Base-by-base conservation (phyloP, 2,797 vertebrate genomes). In the Syncerus caffer region DNA sequence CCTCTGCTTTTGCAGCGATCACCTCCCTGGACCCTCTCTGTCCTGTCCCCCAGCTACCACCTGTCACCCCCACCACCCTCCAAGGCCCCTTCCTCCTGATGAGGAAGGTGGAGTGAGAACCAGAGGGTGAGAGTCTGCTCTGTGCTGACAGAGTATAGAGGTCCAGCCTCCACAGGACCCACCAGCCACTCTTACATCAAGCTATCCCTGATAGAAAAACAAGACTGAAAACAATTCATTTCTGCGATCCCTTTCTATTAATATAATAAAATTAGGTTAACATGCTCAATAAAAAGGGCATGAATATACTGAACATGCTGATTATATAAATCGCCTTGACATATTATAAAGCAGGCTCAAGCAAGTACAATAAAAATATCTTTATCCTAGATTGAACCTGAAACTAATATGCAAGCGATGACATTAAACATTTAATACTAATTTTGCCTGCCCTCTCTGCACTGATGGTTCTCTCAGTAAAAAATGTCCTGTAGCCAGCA, bases 371-470 rank as follows among this genome's bases (percentile, higher is more conserved):
- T 74, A 78, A 84, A 92, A 93, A 85, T 80, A 78, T 42, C 92
- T 94, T 58, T 92, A 60, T 76, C 94, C 95, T 97, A 34, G 87
- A 87, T 9, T 93, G 95, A 97, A 83, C 90, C 84, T 34, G 51
- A 83, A 19, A 62, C 89, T 50, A 45, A 80, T 19, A 34, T 25
- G 67, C 84, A 34, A 42, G 84, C 64, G 13, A 27, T 62, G 42
- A 25, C 96, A 92, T 96, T 94, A 96, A 97, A 95, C 90, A 97
- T 95, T 96, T 90, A 96, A 84, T 71, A 71, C 62, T 31, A 8
- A 85, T 90, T 89, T 55, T 60, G 34, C 78, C 83, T 51, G 17
- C 15, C 42, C 1, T 94, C 87, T 92, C 42, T 50, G 38, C 27
- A 51, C 23, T 64, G 80, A 84, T 87, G 50, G 27, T 53, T 92